Base-by-base conservation (phyloP, 2,888 invertebrate species). In the Calliphora vomitoria region DNA sequence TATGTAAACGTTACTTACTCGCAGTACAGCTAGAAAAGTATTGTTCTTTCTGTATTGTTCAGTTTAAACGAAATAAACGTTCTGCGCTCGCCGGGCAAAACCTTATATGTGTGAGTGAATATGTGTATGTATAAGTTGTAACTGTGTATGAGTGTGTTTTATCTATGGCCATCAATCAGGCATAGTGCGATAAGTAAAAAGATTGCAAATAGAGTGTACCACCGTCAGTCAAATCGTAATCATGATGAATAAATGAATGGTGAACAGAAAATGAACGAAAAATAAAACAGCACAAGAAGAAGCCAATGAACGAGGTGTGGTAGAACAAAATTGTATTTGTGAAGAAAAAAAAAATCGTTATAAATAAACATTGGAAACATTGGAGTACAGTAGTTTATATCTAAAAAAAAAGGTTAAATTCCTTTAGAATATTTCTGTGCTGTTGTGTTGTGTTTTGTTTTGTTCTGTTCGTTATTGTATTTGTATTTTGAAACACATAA, bases 141-240 rank as follows among this genome's bases (percentile, higher is more conserved):
- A 31, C 44, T 66, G 35, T 25, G 25, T 60, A 35, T 69, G n/a
- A 13, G 69, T 69, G 18, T 20, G 64, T 81, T 93, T 93, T 93
- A 93, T 93, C 93, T 92, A 91, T 92, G 93, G 93, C 93, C 93
- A 93, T 93, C 93, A 93, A 93, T 93, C 93, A 93, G 93, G 91
- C 92, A 91, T 92, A 91, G 91, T 91, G 91, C 92, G 93, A 93
- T 93, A 93, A 93, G 92, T 92, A 92, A 92, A 92, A 92, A 93
- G 93, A 93, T 93, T 93, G 92, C 92, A 92, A 93, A 93, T 92
- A 92, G 85, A 87, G 81, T 80, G 62, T 81, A 81, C 87, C 76
- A 87, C 82, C 87, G 87, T 87, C 87, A 87, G 79, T 87, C 88
- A 88, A 87, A 78, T 88, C 80, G 85, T 85, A 81, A 88, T 85